Evolutionary conservation across 2,797 vertebrate species (phyloP).

Genomic region (Coranthus polyacanthus): DNA sequence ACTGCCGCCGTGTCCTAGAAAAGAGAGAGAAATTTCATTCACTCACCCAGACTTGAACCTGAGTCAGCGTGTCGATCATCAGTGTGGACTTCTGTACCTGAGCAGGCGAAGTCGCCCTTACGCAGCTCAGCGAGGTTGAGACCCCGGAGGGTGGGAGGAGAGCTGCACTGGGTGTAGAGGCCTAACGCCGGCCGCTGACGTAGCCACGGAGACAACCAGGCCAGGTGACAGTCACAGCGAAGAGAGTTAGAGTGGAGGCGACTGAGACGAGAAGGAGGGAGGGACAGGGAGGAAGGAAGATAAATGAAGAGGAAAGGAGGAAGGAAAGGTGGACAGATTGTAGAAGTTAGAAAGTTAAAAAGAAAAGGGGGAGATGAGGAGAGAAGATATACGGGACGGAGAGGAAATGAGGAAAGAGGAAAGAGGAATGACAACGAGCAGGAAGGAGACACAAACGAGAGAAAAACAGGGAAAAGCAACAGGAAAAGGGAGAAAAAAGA

Average conservation of each 20-base stretch:
- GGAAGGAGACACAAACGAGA: neutral
- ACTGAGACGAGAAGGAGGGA: slow-evolving; percentile 61
- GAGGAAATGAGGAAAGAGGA: neutral
- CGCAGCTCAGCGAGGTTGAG: slow-evolving; percentile 93
- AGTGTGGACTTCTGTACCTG: slow-evolving; percentile 75
- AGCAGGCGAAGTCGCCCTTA: slow-evolving; percentile 91
- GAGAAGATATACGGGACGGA: no score
- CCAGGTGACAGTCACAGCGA: slow-evolving; percentile 92
- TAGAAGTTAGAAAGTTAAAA: neutral
- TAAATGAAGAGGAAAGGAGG: neutral
- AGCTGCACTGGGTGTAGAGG: slow-evolving; percentile 92
- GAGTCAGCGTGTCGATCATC: neutral
- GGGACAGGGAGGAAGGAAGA: no score
- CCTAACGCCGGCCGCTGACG: slow-evolving; percentile 91
- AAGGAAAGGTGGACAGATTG: no score
- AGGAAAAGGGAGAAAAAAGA: no score
- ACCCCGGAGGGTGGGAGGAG: slow-evolving; percentile 87
- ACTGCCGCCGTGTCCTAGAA: slow-evolving; percentile 84
- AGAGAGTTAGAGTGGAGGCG: slow-evolving; percentile 93
- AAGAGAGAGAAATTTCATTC: fast-evolving
- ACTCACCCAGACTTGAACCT: fast-evolving
- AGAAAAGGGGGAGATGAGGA: neutral
- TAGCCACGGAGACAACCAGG: slow-evolving; percentile 93
- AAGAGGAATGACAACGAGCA: neutral
- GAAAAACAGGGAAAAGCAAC: neutral